These are phyloP conservation scores for Forbesichthys papilliferus DNA, from an alignment of 2,113 vertebrate species.

Conservation along the genomic window DNA sequence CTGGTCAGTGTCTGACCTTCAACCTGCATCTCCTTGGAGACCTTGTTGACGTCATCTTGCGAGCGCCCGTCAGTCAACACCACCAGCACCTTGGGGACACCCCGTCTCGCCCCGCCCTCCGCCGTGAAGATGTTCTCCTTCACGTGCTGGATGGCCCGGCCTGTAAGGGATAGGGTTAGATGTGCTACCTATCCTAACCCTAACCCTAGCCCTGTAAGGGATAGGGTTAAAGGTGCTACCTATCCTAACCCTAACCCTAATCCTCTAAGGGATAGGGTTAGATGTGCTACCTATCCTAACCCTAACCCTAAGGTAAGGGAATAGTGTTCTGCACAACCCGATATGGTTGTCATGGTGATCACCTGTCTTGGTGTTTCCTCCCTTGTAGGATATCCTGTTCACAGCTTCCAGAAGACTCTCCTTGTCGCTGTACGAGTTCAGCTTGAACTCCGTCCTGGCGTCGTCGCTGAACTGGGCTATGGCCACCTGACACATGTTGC, in stretches of 20 bases:
- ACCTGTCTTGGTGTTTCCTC: slow-evolving; percentile 98
- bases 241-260: too few species aligned
- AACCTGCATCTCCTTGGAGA: slow-evolving; percentile 90
- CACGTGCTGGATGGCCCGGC: slow-evolving; percentile 91
- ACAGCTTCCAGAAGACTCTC: slow-evolving; percentile 90
- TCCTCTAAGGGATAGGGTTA: too few species aligned
- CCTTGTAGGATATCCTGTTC: slow-evolving; percentile 92
- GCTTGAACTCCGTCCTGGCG: slow-evolving; percentile 92
- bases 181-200: not conserved
- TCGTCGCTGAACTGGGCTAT: slow-evolving; percentile 97
- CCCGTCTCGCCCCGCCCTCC: slow-evolving; percentile 85
- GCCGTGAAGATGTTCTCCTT: slow-evolving; percentile 85
- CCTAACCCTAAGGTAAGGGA: too few species aligned
- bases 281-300: too few species aligned
- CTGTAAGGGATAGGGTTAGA: slow-evolving; percentile 66
- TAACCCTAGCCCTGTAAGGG: too few species aligned
- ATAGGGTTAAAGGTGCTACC: too few species aligned
- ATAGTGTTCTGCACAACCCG: too few species aligned
- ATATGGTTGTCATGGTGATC: slow-evolving; percentile 3
- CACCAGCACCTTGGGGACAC: slow-evolving; percentile 91
- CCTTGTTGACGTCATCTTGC: slow-evolving; percentile 92
- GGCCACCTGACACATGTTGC: slow-evolving; percentile 81
- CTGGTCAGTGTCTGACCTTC: slow-evolving; percentile 79
- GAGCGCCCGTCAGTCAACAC: slow-evolving; percentile 95
- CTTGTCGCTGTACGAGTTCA: slow-evolving; percentile 86